These are phyloP conservation scores for Drosophila sp. DNA, from an alignment of 1,140 invertebrate species.

Conservation along the genomic window DNA sequence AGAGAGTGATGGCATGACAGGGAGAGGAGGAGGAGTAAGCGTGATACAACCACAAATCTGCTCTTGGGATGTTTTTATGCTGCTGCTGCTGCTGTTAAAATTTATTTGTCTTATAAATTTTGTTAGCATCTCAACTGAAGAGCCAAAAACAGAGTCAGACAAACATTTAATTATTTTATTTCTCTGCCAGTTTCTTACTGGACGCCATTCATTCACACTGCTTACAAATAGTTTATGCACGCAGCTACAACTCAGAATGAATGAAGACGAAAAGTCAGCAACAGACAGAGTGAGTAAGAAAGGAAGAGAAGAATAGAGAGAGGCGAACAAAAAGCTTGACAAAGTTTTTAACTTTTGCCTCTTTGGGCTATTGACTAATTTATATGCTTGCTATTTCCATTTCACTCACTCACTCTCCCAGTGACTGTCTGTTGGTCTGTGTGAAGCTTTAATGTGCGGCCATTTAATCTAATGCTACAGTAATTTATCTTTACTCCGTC, in stretches of 20 bases:
- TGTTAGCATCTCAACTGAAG: constrained; percentile 32
- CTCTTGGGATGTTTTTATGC: constrained; percentile 31
- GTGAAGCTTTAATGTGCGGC: constrained; percentile 41
- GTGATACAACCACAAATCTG: constrained; percentile 43
- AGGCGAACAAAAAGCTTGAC: constrained; percentile 21
- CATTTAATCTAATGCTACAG: constrained; percentile 46
- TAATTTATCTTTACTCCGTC: constrained; percentile 32
- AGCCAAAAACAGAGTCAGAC: constrained; percentile 25
- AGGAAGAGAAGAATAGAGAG: too few relatives aligned
- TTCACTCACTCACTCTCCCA: too few relatives aligned
- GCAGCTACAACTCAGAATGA: constrained; percentile 17
- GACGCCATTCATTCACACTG: constrained; percentile 18
- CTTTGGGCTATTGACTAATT: constrained; percentile 29
- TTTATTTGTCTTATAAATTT: constrained; percentile 57
- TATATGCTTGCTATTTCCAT: constrained; percentile 18
- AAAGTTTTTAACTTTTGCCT: constrained; percentile 26
- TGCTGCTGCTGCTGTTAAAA: constrained; percentile 34
- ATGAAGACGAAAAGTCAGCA: constrained; percentile 32
- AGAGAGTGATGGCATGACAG: not conserved
- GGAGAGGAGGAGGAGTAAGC: not conserved
- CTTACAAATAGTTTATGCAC: constrained; percentile 47
- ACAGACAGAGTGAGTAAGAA: constrained; percentile 21
- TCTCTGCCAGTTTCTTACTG: constrained; percentile 23
- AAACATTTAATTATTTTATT: constrained; percentile 54
- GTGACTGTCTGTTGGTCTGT: not conserved